Evolutionary conservation across 2,797 vertebrate species (phyloP).

Genomic region (Miichthys miiuy): DNA sequence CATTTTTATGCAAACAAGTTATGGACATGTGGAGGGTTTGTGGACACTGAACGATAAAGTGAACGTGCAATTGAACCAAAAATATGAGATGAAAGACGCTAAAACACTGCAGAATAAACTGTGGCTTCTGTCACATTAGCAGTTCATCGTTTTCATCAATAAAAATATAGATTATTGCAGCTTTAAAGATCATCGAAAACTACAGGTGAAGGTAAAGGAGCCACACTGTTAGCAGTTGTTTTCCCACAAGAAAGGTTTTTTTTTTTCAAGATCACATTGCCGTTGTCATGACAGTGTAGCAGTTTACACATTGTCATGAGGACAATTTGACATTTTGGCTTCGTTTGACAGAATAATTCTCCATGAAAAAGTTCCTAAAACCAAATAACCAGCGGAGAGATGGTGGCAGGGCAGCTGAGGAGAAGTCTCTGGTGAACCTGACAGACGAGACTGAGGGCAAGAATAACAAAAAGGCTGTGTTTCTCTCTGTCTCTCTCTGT

Average conservation of each 20-base stretch:
- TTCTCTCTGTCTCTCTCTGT: not conserved
- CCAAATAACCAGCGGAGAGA: not conserved
- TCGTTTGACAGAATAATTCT: not conserved
- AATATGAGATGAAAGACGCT: not conserved
- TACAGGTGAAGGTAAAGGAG: no score
- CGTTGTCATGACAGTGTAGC: no score
- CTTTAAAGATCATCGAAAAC: no score
- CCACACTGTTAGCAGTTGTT: no score
- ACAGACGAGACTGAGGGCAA: not conserved
- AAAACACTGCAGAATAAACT: not conserved
- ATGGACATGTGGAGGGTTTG: not conserved
- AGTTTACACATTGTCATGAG: no score
- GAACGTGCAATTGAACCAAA: not conserved
- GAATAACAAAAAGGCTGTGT: not conserved
- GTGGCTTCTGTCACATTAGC: no score
- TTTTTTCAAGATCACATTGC: no score
- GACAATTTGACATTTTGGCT: not conserved
- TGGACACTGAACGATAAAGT: not conserved
- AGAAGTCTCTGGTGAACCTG: not conserved
- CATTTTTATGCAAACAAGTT: not conserved
- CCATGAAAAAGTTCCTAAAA: not conserved
- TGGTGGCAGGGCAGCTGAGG: not conserved
- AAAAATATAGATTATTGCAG: not conserved
- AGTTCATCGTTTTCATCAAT: not conserved
- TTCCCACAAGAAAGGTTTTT: no score